Evolutionary conservation across 2,113 vertebrate species (phyloP).

Genomic region (Bettongia penicillata): DNA sequence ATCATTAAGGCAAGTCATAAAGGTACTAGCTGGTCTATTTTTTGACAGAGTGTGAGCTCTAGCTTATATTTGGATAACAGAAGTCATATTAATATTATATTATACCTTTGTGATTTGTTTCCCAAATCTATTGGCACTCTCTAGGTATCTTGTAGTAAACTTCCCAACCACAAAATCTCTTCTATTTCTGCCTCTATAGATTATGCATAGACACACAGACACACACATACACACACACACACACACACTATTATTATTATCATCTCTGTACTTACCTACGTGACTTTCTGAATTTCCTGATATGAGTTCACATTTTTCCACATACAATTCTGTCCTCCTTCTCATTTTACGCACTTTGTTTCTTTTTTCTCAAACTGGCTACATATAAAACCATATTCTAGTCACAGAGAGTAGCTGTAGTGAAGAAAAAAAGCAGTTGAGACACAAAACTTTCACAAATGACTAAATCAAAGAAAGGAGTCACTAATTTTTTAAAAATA

Average conservation of each 20-base stretch:
- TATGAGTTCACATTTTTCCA: neutral
- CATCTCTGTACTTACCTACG: neutral
- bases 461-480: neutral
- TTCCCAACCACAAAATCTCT: neutral
- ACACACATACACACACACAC: too few relatives aligned
- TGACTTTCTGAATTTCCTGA: neutral
- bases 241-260: too few relatives aligned
- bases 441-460: neutral
- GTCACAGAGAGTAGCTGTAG: neutral
- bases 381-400: neutral
- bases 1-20: neutral
- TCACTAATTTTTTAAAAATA: neutral
- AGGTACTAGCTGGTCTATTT: too few relatives aligned
- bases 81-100: neutral
- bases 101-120: neutral
- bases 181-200: neutral
- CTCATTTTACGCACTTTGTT: neutral
- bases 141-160: neutral
- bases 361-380: neutral
- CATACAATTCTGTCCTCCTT: neutral
- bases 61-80: neutral
- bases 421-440: neutral
- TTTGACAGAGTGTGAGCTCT: neutral
- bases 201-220: neutral
- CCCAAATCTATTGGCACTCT: neutral